Base-by-base conservation (phyloP, 2,888 invertebrate species). In the Ectropis crepuscularia region DNA sequence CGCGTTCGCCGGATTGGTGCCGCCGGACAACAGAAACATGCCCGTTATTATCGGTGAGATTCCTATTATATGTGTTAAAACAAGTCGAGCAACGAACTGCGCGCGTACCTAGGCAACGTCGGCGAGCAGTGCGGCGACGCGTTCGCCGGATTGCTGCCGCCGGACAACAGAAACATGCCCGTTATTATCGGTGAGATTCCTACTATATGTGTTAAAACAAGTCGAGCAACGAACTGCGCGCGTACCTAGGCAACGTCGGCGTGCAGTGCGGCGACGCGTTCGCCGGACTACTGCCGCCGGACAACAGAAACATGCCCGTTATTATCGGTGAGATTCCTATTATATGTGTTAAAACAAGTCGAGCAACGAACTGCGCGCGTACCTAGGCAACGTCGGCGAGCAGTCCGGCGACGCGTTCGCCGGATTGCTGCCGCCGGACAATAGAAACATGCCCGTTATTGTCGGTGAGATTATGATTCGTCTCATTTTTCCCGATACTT, bases 101-200 rank as follows among this genome's bases (percentile, higher is more conserved):
- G 98, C 53, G 97, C 98, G 79, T 99, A 99, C 91, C 94, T 99
- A 70, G 95, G 96, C 5, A 98, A 98, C 89, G 96, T 99, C 70
- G 98, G 97, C 57, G 98, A 99, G 79, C 98, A 98, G 88, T 97
- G 97, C 79, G 96, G 97, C 0, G 99, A 99, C 86, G 97, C 98
- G 39, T 96, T 98, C 85, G 97, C 97, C 41, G 96, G 98, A 0
- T 95, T 98, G 61, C 94, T 98, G 60, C 96, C 97, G 77, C 97
- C 98, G 43, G 96, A 96, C 75, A 96, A 96, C 76, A 95, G 95
- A 76, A 94, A 95, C 74, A 94, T 96, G 83, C 99, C 99, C 0
- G 99, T 98, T 84, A 97, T 99, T 70, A 96, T 99, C 79, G 93
- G 90, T 92, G 41, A 76, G 81, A 51, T 45, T n/a, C 45, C 5